phyloP scores from a whole-genome alignment of 2,888 invertebrate species.

The Drosophila vallismaia region DNA sequence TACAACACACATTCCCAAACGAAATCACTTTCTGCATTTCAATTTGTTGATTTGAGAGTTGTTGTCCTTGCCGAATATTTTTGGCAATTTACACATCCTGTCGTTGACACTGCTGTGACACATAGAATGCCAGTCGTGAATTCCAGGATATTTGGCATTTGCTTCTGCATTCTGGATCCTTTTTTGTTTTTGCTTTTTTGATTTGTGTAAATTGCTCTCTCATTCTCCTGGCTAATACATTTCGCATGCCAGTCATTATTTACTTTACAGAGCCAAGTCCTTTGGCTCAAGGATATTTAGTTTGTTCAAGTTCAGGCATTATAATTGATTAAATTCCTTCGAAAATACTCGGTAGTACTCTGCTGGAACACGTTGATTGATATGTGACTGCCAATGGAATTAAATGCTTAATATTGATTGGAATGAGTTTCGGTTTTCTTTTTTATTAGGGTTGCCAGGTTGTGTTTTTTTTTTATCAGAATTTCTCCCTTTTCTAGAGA shows the following conservation, averaged over 20 bases:
- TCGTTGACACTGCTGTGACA: constrained; percentile 8
- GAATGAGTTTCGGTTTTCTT: constrained; percentile 47
- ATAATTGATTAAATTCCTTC: background rate
- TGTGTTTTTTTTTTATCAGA: no score
- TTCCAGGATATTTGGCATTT: constrained; percentile 13
- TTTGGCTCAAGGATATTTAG: background rate
- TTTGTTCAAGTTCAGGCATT: background rate
- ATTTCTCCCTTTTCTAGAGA: no score
- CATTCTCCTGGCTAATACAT: constrained; percentile 30
- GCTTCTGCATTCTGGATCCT: background rate
- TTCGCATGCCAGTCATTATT: constrained; percentile 37
- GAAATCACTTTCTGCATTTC: background rate
- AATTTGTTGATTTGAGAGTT: constrained; percentile 5
- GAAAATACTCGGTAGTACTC: no score
- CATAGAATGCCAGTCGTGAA: constrained; percentile 1
- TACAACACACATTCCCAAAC: background rate
- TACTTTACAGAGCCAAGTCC: constrained; percentile 14
- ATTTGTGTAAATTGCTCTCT: constrained; percentile 41
- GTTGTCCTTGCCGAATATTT: constrained; percentile 12
- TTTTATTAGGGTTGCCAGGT: no score
- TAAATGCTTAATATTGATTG: constrained; percentile 74
- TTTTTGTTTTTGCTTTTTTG: constrained; percentile 31
- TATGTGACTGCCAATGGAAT: constrained; percentile 51
- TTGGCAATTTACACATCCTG: constrained; percentile 12
- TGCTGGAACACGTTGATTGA: constrained; percentile 53